phyloP scores from a whole-genome alignment of 1,140 invertebrate species.

The Caligus rogercresseyi region DNA sequence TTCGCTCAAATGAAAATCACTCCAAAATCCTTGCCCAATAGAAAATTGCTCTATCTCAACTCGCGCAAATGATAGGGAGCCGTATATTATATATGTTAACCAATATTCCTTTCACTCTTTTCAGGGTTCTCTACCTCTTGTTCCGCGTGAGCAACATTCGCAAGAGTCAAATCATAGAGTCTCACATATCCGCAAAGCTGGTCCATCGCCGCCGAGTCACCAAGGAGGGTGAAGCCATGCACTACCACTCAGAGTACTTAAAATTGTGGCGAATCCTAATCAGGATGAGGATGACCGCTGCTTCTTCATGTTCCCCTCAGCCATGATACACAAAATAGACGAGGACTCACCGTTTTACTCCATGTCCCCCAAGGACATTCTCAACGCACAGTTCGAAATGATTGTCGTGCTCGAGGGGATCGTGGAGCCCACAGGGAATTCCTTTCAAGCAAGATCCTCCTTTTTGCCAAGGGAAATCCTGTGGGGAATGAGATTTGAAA shows the following conservation, averaged over 20 bases:
- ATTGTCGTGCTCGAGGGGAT: constrained; percentile 89
- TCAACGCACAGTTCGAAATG: constrained; percentile 65
- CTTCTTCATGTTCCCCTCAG: constrained; percentile 25
- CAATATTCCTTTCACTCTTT: too few relatives aligned
- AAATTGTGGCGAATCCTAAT: constrained; percentile 3
- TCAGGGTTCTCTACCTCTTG: constrained; percentile 66
- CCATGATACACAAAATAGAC: constrained; percentile 56
- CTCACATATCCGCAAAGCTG: constrained; percentile 69
- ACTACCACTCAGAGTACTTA: constrained; percentile 18
- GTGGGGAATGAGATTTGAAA: constrained; percentile 88
- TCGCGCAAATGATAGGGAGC: too few relatives aligned
- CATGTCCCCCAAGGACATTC: constrained; percentile 65
- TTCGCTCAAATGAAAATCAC: too few relatives aligned
- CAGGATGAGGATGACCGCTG: not conserved
- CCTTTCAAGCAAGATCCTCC: constrained; percentile 40
- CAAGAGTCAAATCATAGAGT: constrained; percentile 90
- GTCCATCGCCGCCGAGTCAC: constrained; percentile 36
- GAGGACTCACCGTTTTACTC: constrained; percentile 65
- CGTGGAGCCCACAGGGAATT: constrained; percentile 75
- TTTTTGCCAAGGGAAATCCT: constrained; percentile 79
- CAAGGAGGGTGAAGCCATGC: constrained; percentile 12
- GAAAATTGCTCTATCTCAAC: too few relatives aligned
- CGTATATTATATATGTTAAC: too few relatives aligned
- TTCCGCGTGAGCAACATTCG: constrained; percentile 95
- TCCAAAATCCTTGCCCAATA: too few relatives aligned